These are phyloP conservation scores for Megaleporinus macrocephalus DNA, from an alignment of 2,113 vertebrate genomes.

Conservation along the genomic window DNA sequence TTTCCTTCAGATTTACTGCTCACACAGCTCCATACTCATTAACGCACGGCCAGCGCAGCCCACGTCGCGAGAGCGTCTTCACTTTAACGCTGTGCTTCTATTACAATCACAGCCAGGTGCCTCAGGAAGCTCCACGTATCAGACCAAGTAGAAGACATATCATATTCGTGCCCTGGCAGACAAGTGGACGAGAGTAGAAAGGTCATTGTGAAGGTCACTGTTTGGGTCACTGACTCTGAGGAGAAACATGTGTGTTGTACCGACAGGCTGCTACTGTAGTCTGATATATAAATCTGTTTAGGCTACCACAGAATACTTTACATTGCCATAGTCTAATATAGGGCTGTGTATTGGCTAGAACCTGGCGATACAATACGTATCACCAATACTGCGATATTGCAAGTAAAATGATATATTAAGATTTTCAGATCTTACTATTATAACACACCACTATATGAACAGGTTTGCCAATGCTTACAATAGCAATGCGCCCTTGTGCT, in stretches of 20 bases:
- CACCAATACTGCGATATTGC: too few species aligned
- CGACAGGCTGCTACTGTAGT: not conserved
- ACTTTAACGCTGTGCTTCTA: not conserved
- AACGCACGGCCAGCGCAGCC: not conserved
- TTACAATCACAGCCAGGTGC: not conserved
- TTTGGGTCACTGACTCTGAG: not conserved
- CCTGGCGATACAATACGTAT: too few species aligned
- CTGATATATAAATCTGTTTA: not conserved
- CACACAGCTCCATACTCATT: not conserved
- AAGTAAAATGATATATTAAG: too few species aligned
- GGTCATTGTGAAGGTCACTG: slow-evolving; percentile 12
- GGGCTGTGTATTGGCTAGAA: too few species aligned
- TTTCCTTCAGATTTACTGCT: not conserved
- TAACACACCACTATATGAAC: too few species aligned
- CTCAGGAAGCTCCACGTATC: not conserved
- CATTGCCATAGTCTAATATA: too few species aligned
- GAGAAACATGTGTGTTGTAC: not conserved
- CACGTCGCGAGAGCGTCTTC: not conserved
- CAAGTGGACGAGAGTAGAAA: not conserved
- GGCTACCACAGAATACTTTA: too few species aligned
- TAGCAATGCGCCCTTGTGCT: too few species aligned
- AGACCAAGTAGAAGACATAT: not conserved
- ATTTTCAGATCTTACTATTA: too few species aligned
- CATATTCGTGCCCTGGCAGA: not conserved
- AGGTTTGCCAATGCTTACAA: too few species aligned